Evolutionary conservation across 2,113 vertebrate genomes (phyloP).

Genomic region (Sturnus vulgaris): DNA sequence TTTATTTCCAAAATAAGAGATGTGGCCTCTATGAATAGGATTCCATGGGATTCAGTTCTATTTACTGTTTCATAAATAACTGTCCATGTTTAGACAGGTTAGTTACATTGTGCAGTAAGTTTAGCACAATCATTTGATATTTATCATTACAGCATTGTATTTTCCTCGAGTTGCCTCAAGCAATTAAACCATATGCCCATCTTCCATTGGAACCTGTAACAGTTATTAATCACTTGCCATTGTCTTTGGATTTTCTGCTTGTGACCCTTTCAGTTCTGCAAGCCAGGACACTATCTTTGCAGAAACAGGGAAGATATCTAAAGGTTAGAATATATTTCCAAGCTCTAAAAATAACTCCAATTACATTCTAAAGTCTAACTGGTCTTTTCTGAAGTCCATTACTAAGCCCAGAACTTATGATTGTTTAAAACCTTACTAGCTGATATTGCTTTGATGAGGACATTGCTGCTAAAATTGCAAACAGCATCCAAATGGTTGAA

Average conservation of each 20-base stretch:
- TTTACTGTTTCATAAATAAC: neutral
- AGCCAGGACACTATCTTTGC: neutral
- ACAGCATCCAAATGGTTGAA: neutral
- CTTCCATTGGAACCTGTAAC: neutral
- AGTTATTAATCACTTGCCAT: slow-evolving; percentile 36
- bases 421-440: neutral
- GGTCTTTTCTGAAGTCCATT: neutral
- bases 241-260: slow-evolving; percentile 27
- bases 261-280: neutral
- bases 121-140: neutral
- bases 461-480: neutral
- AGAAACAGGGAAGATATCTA: neutral
- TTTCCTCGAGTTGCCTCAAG: neutral
- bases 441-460: neutral
- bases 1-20: neutral
- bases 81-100: neutral
- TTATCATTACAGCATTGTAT: neutral
- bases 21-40: neutral
- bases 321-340: neutral
- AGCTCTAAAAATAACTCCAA: neutral
- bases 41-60: neutral
- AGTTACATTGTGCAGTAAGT: neutral
- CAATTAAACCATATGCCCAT: slow-evolving; percentile 26
- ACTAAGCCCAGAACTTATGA: neutral
- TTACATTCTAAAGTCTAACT: neutral